Evolutionary conservation across 2,797 vertebrate genomes (phyloP).

Genomic region (Sebastes reedi): DNA sequence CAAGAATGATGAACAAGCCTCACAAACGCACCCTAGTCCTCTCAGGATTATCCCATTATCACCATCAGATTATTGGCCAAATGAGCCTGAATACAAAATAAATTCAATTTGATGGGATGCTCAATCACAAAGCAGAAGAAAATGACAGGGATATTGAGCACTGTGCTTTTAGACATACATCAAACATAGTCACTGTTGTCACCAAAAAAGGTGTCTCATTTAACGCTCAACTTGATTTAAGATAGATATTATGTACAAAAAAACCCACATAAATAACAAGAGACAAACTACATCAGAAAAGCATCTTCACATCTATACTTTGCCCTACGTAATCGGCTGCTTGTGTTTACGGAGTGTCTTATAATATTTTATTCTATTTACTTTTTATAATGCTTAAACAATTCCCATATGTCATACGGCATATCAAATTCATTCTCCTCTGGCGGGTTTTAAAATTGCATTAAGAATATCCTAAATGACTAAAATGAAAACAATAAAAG

Average conservation of each 20-base stretch:
- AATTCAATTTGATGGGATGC: slow-evolving; percentile 6
- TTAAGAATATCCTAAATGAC: background rate
- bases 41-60: background rate
- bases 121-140: background rate
- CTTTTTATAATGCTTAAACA: background rate
- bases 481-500: background rate
- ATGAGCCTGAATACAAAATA: slow-evolving; percentile 4
- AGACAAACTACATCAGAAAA: background rate
- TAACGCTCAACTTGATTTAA: background rate
- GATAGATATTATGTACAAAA: background rate
- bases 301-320: background rate
- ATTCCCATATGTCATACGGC: background rate
- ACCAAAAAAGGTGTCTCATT: background rate
- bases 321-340: background rate
- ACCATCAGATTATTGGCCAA: background rate
- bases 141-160: background rate
- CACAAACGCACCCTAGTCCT: background rate
- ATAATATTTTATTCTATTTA: background rate
- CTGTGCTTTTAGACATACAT: background rate
- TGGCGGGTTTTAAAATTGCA: background rate
- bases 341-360: background rate
- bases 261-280: background rate
- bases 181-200: background rate
- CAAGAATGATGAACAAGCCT: background rate
- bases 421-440: background rate